phyloP scores from a whole-genome alignment of 1,140 invertebrate species.

The Triops longicaudatus region DNA sequence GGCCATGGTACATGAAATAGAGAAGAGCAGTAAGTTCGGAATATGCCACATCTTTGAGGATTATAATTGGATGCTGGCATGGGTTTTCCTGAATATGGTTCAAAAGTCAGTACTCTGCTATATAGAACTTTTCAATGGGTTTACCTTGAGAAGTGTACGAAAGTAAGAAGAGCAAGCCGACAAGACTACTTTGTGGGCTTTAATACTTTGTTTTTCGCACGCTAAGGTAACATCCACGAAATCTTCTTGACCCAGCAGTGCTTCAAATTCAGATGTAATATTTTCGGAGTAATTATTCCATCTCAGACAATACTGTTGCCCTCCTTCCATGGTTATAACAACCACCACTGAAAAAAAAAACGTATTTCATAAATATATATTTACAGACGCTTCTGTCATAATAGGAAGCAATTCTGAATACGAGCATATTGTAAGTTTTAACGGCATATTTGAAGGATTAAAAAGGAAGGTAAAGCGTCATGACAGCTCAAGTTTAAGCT shows the following conservation, averaged over 20 bases:
- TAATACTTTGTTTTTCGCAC: slow-evolving; percentile 62
- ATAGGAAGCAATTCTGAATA: no score
- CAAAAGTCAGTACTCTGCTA: not conserved
- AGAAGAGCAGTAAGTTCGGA: slow-evolving; percentile 44
- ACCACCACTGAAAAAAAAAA: not conserved
- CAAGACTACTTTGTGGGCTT: slow-evolving; percentile 72
- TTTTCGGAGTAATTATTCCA: slow-evolving; percentile 69
- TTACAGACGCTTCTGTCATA: no score
- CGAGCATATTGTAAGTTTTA: no score
- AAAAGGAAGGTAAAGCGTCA: no score
- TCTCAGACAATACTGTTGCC: slow-evolving; percentile 59
- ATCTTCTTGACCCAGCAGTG: slow-evolving; percentile 63
- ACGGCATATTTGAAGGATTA: no score
- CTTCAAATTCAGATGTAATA: slow-evolving; percentile 65
- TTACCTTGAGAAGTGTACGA: slow-evolving; percentile 35
- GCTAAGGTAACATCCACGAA: slow-evolving; percentile 77
- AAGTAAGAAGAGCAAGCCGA: slow-evolving; percentile 76
- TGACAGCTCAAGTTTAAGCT: no score
- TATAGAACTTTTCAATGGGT: not conserved
- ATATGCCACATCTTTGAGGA: slow-evolving; percentile 44
- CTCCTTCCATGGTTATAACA: slow-evolving; percentile 16
- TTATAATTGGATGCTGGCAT: slow-evolving; percentile 47
- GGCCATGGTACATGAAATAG: slow-evolving; percentile 47
- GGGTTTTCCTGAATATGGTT: slow-evolving; percentile 42
- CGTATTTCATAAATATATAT: no score